Evolutionary conservation across 2,113 vertebrate species (phyloP).

Genomic region (Pluvialis apricaria): DNA sequence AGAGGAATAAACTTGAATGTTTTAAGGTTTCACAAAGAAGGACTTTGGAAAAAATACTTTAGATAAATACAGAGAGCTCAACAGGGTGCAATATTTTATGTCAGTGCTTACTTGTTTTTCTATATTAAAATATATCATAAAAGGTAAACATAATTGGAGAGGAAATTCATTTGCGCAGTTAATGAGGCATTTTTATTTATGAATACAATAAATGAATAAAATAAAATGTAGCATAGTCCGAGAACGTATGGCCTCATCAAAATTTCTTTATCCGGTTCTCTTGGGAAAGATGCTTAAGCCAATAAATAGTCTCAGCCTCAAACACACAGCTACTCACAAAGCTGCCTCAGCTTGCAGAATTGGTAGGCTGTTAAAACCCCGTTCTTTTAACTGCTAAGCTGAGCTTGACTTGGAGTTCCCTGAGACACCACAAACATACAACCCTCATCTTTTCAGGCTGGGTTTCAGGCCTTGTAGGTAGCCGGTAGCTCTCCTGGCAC

Average conservation of each 20-base stretch:
- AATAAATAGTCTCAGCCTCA: neutral
- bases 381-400: neutral
- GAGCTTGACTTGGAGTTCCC: neutral
- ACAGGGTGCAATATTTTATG: neutral
- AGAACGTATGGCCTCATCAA: neutral
- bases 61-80: neutral
- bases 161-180: neutral
- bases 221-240: neutral
- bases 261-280: neutral
- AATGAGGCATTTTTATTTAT: conserved; percentile 33
- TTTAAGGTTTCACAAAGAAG: neutral
- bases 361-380: neutral
- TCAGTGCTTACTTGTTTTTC: neutral
- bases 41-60: neutral
- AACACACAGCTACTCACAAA: neutral
- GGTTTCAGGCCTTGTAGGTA: neutral
- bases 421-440: neutral
- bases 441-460: neutral
- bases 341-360: neutral
- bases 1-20: neutral
- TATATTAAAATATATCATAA: neutral
- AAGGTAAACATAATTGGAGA: conserved; percentile 3
- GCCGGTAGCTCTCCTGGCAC: neutral
- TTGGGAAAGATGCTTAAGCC: neutral
- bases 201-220: neutral